Percentiles rank a stretch among this genome's conserved stretches.
These are phyloP conservation scores for Anabas testudineus DNA, from an alignment of 2,797 vertebrate species.

Conservation along the genomic window DNA sequence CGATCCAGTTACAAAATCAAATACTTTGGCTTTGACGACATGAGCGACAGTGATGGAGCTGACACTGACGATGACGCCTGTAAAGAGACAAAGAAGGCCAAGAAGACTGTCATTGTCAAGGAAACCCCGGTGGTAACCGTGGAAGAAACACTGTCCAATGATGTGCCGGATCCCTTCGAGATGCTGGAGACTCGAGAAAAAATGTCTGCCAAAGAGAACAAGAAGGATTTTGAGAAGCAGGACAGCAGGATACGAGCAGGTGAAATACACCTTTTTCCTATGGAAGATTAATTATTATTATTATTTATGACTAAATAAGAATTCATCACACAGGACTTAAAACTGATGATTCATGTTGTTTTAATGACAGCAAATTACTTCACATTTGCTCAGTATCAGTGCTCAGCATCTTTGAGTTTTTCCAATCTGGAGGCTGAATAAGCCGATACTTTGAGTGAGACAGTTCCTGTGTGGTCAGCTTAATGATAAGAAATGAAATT, in stretches of 20 bases:
- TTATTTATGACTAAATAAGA: too few relatives aligned
- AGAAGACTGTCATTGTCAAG: conserved; percentile 76
- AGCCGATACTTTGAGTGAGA: not conserved
- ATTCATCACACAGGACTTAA: too few relatives aligned
- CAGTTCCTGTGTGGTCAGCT: not conserved
- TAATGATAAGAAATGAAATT: too few relatives aligned
- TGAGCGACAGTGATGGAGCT: conserved; percentile 93
- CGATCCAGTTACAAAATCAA: conserved; percentile 96
- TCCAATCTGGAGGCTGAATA: not conserved
- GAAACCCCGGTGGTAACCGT: conserved; percentile 28
- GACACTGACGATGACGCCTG: conserved; percentile 68
- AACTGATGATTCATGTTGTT: too few relatives aligned
- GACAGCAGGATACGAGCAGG: conserved; percentile 61
- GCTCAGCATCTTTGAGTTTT: not conserved
- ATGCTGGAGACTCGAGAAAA: conserved; percentile 34
- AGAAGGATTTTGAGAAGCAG: conserved; percentile 77
- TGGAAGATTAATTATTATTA: too few relatives aligned
- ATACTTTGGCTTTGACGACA: conserved; percentile 98
- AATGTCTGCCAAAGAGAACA: conserved; percentile 52
- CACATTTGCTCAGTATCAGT: too few relatives aligned
- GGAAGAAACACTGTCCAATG: conserved; percentile 61
- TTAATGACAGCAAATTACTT: too few relatives aligned
- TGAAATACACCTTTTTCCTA: conserved; percentile 2
- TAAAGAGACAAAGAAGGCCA: conserved; percentile 86
- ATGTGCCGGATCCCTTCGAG: conserved; percentile 73